Conservation (phyloP, 2,113 vertebrate species). For the Seriola aureovittata region DNA sequence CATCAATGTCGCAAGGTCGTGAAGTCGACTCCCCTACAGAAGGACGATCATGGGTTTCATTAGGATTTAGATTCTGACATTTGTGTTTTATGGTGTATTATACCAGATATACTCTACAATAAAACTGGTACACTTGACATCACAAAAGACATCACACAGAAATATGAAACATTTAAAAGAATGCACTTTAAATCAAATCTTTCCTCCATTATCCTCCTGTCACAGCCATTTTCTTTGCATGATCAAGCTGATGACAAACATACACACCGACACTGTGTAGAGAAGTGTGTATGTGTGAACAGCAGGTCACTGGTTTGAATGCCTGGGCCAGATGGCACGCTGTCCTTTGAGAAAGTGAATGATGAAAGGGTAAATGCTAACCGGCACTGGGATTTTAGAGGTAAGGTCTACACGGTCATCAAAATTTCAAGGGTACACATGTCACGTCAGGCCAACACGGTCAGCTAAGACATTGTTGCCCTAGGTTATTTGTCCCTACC, state of each 20-base stretch:
- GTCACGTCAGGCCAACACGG: background rate
- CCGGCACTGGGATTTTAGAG: background rate
- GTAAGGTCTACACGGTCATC: background rate
- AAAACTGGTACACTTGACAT: background rate
- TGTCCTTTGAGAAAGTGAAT: slow-evolving; percentile 23
- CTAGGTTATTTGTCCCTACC: background rate
- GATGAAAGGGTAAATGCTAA: slow-evolving; percentile 16
- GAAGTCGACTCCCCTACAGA: background rate
- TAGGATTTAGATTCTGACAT: background rate
- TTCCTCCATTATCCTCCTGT: background rate
- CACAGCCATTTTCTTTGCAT: slow-evolving; percentile 18
- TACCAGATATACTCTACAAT: background rate
- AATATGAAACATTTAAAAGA: slow-evolving; percentile 14
- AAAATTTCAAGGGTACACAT: background rate
- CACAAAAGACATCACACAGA: background rate
- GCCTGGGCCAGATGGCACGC: slow-evolving; percentile 54
- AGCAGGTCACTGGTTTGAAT: slow-evolving; percentile 47
- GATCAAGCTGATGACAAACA: slow-evolving; percentile 12
- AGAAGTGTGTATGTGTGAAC: slow-evolving; percentile 18
- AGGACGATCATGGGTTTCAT: background rate
- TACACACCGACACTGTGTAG: background rate
- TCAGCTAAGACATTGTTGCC: background rate
- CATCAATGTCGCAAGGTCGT: slow-evolving; percentile 37
- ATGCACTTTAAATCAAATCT: background rate
- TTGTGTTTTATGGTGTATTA: background rate